Base-by-base conservation (phyloP, 2,888 invertebrate genomes). In the Argyresthia albistria region DNA sequence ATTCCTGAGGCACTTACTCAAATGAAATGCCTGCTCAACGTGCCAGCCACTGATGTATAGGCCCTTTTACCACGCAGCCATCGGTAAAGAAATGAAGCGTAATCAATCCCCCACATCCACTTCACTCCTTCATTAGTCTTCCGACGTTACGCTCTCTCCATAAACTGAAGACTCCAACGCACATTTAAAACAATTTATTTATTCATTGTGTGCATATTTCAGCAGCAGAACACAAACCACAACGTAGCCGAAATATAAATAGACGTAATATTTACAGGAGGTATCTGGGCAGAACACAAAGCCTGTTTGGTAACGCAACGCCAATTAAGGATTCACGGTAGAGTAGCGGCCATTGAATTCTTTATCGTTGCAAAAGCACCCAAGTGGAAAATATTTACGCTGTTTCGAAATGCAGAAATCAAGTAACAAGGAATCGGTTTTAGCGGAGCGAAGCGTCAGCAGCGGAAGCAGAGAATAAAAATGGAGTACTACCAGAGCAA, bases 381-480 rank as follows among this genome's bases (percentile, higher is more conserved):
- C 79, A 74, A 68, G 81, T 77, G 80, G 72, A 84, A 87, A 87
- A 84, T 84, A 84, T 86, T 86, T 82, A 83, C 81, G 79, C 79
- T 83, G 83, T 83, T 83, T 80, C 76, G 77, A 81, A 86, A 84
- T 83, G 83, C 82, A 82, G 81, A 84, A 83, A 86, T 87, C 82
- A 81, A 80, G 83, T 81, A 79, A 87, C 86, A 87, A 82, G 83
- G 84, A 84, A 83, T 84, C 69, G 81, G 84, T 87, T 87, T 87
- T 87, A 87, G 79, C 76, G 78, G 70, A 74, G 75, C 51, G 46
- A 61, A 78, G 75, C 80, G 75, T 72, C 71, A 73, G 76, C 69
- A 72, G 76, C 73, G 66, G 37, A 65, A 65, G 69, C 73, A 70
- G 69, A 77, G 83, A 83, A 83, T 82, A 83, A 83, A n/a, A 84